These are phyloP conservation scores for Bombus polaris DNA, from an alignment of 1,140 invertebrate species.

Conservation along the genomic window DNA sequence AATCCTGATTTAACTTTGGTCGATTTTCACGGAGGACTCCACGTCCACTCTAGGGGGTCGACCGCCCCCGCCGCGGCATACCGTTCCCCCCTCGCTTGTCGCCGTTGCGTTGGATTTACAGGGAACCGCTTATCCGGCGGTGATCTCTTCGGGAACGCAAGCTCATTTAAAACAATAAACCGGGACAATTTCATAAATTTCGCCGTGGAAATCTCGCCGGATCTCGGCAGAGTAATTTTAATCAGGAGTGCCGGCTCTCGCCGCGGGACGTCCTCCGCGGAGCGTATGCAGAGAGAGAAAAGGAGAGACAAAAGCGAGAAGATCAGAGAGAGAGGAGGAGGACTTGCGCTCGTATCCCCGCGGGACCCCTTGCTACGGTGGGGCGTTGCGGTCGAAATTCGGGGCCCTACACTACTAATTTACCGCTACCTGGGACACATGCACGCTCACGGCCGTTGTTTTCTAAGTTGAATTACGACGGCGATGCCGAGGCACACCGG, in stretches of 20 bases:
- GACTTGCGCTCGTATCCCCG: slow-evolving; percentile 12
- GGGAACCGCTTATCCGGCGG: slow-evolving; percentile 63
- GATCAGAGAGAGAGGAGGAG: not conserved
- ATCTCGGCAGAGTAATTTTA: slow-evolving; percentile 73
- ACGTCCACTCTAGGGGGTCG: slow-evolving; percentile 64
- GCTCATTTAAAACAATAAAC: slow-evolving; percentile 76
- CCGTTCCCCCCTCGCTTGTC: slow-evolving; percentile 25
- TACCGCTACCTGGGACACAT: slow-evolving; percentile 78
- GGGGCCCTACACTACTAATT: slow-evolving; percentile 76
- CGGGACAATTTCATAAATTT: slow-evolving; percentile 76
- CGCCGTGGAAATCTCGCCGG: slow-evolving; percentile 68
- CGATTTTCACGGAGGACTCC: slow-evolving; percentile 59
- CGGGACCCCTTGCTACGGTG: slow-evolving; percentile 50
- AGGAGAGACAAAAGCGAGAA: no score
- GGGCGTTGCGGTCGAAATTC: slow-evolving; percentile 66
- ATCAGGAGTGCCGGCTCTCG: slow-evolving; percentile 70
- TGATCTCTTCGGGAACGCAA: slow-evolving; percentile 69
- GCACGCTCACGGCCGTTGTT: slow-evolving; percentile 71
- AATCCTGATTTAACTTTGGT: slow-evolving; percentile 57
- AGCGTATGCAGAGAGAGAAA: slow-evolving; percentile 7
- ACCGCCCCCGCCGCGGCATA: slow-evolving; percentile 46
- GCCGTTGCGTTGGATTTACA: slow-evolving; percentile 62
- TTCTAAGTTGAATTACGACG: slow-evolving; percentile 77
- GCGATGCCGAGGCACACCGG: slow-evolving; percentile 60
- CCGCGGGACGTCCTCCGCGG: slow-evolving; percentile 59